Base-by-base conservation (phyloP, 2,797 vertebrate genomes). In the Silurus aristotelis region DNA sequence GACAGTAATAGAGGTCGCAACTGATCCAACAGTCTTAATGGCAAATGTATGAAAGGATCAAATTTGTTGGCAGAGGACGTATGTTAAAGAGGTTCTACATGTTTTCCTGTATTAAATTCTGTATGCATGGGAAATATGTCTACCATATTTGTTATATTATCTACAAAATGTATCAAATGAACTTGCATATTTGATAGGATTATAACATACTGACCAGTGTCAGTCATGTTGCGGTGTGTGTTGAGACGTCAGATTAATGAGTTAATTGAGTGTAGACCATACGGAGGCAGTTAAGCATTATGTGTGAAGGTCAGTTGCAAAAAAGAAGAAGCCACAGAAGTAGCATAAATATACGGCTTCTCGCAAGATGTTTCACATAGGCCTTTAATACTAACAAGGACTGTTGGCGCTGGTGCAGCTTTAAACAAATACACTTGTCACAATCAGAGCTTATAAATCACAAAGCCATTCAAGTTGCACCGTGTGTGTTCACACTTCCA, bases 381-480 rank as follows among this genome's bases (percentile, higher is more conserved):
- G 38, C 22, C 17, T 15, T 9, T 63, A 43, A 46, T 52, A 52
- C 48, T 52, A 61, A 22, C 46, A 5, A 6, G 71, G 80, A 68
- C 19, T 80, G 61, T 25, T 80, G 61, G 64, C n/a, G 2, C 7
- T 66, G n/a, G 66, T 61, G 76, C 83, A 85, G 10, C 66, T 85
- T 80, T 85, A 80, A 80, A 66, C 77, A 80, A 85, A 85, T 80
- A 85, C 52, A 80, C 55, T 6, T 63, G 68, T 80, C 66, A 85
- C 76, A 85, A 72, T 80, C 20, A 38, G 52, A 20, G 79, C 48
- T 66, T 56, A 83, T 82, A 86, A 76, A 86, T 61, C 55, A 15
- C 12, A 58, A 61, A 48, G 22, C 77, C 55, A 38, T 68, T 38
- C 66, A 66, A 75, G 60, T 20, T 75, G 68, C 68, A 55, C 52